Percentiles rank a stretch among this genome's conserved stretches.
These are phyloP conservation scores for Cirrhinus mrigala DNA, from an alignment of 2,797 vertebrate species.

Conservation along the genomic window DNA sequence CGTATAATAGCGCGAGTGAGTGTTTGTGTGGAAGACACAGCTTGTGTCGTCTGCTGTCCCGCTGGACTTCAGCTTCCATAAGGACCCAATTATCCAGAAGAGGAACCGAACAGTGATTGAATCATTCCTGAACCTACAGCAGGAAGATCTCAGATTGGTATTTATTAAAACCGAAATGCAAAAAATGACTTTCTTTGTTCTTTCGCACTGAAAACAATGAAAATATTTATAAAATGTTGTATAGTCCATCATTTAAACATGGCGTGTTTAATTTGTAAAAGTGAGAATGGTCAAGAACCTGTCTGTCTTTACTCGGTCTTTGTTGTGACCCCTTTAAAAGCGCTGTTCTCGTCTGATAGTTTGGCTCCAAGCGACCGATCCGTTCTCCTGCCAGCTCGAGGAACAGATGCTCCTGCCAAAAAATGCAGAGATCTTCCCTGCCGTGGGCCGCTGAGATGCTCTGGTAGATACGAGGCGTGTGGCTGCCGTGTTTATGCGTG, in stretches of 20 bases:
- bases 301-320: neutral
- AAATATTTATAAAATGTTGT: neutral
- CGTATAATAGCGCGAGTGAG: neutral
- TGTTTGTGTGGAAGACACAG: neutral
- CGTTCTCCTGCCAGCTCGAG: neutral
- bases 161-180: neutral
- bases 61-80: neutral
- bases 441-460: neutral
- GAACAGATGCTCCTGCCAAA: conserved; percentile 1
- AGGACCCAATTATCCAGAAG: neutral
- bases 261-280: neutral
- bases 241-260: neutral
- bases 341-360: neutral
- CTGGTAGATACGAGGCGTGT: neutral
- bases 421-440: neutral
- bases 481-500: neutral
- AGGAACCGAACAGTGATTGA: neutral
- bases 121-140: neutral
- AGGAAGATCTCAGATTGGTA: neutral
- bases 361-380: neutral
- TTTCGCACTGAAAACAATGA: neutral
- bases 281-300: neutral
- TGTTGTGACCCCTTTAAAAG: neutral
- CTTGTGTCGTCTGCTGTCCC: neutral
- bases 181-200: neutral